A percentile compares a stretch with the other conserved stretches of the same genome.
phyloP scores from a whole-genome alignment of 2,113 vertebrate species.

The Phodopus roborovskii region DNA sequence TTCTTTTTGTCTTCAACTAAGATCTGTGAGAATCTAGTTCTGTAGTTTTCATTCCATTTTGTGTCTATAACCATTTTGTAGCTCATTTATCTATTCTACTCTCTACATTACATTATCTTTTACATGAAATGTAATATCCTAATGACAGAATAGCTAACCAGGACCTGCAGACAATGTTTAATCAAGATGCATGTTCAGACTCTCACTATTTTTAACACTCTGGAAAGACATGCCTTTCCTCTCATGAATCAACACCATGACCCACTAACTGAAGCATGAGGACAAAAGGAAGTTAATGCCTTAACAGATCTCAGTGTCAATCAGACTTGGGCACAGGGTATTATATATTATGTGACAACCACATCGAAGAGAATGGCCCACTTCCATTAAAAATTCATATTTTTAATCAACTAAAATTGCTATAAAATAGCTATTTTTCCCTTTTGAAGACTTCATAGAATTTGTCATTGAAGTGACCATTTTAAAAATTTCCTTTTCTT shows the following conservation, averaged over 20 bases:
- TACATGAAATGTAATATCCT: background rate
- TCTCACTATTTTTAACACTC: background rate
- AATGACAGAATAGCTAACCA: background rate
- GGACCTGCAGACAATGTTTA: background rate
- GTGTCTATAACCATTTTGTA: constrained; percentile 4
- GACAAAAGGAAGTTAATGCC: background rate
- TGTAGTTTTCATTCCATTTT: constrained; percentile 44
- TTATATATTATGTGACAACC: background rate
- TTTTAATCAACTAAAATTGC: background rate
- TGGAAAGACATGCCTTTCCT: background rate
- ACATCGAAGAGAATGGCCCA: background rate
- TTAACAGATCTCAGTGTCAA: background rate
- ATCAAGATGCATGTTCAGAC: background rate
- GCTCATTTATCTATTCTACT: constrained; percentile 26
- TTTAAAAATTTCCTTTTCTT: background rate
- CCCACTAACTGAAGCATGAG: background rate
- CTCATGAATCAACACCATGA: background rate
- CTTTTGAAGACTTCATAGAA: background rate
- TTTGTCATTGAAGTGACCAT: background rate
- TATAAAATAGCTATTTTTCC: background rate
- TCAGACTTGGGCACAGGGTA: background rate
- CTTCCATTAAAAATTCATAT: background rate
- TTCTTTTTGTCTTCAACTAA: background rate
- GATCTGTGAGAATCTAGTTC: constrained; percentile 55
- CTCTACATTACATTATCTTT: constrained; percentile 47